Conservation (phyloP, 2,888 invertebrate species). For the Zootermopsis nevadensis region DNA sequence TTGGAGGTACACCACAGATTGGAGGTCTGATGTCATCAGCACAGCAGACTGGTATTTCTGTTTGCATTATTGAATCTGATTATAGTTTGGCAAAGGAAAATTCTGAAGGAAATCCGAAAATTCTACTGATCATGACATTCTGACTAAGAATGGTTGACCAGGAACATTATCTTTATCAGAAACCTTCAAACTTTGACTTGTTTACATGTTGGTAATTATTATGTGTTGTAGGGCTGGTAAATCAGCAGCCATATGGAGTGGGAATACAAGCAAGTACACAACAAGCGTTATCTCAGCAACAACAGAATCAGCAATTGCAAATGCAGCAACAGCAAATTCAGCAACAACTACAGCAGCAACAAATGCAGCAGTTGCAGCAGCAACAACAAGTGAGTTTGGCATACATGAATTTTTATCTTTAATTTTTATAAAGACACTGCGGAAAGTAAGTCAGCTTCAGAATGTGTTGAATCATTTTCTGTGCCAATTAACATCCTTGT, state of each 20-base stretch:
- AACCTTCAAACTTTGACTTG: not conserved
- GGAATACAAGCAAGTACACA: conserved; percentile 60
- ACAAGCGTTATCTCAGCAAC: conserved; percentile 63
- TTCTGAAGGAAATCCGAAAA: too few relatives aligned
- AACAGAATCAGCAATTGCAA: conserved; percentile 57
- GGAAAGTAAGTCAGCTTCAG: too few relatives aligned
- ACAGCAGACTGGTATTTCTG: conserved; percentile 58
- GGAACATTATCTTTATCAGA: too few relatives aligned
- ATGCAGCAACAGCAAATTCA: conserved; percentile 57
- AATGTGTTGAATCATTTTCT: too few relatives aligned
- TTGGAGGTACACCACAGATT: conserved; percentile 74
- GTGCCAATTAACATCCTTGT: too few relatives aligned
- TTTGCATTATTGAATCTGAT: too few relatives aligned
- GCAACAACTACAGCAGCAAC: conserved; percentile 62
- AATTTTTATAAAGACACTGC: too few relatives aligned
- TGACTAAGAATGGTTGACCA: too few relatives aligned
- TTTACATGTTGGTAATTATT: not conserved
- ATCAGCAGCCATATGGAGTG: conserved; percentile 64
- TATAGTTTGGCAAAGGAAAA: too few relatives aligned
- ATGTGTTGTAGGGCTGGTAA: conserved; percentile 67
- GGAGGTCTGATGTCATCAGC: conserved; percentile 70
- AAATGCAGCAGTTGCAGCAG: conserved; percentile 58
- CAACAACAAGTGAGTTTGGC: conserved; percentile 53
- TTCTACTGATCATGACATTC: too few relatives aligned
- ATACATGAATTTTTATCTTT: too few relatives aligned